A percentile compares a stretch with the other conserved stretches of the same genome.
phyloP scores from a whole-genome alignment of 2,797 vertebrate species.

The Sternarchorhynchus goeldii region DNA sequence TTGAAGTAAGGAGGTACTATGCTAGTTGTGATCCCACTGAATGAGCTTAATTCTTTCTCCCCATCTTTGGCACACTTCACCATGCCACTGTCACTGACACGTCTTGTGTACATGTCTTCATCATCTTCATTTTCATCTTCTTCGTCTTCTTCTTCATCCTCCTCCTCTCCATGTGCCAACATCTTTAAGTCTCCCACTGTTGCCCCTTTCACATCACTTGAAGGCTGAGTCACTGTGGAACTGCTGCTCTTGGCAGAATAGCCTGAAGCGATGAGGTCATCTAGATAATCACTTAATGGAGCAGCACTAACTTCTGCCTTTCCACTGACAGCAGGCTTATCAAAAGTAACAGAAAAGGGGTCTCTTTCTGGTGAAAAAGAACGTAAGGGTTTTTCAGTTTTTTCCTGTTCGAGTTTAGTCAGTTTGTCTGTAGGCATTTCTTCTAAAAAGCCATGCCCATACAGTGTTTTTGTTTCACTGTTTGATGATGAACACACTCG shows the following conservation, averaged over 20 bases:
- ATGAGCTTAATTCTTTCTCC: constrained; percentile 80
- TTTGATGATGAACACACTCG: constrained; percentile 72
- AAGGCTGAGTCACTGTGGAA: constrained; percentile 46
- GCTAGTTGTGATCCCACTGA: constrained; percentile 58
- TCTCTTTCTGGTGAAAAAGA: constrained; percentile 64
- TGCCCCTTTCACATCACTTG: constrained; percentile 67
- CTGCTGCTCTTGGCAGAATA: constrained; percentile 57
- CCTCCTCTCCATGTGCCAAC: constrained; percentile 78
- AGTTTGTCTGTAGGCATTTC: constrained; percentile 33
- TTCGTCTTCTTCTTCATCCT: constrained; percentile 71
- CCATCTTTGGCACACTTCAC: constrained; percentile 91
- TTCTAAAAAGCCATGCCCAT: constrained; percentile 15
- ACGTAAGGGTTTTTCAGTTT: constrained; percentile 37
- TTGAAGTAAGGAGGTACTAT: constrained; percentile 64
- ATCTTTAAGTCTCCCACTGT: constrained; percentile 73
- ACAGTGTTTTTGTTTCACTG: constrained; percentile 44
- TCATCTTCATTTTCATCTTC: constrained; percentile 71
- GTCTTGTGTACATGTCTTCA: constrained; percentile 71
- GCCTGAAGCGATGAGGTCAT: constrained; percentile 63
- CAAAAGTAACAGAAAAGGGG: constrained; percentile 42
- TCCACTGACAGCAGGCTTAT: constrained; percentile 36
- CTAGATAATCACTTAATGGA: constrained; percentile 45
- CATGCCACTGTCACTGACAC: constrained; percentile 78
- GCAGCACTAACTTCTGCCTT: constrained; percentile 47
- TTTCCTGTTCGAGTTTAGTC: constrained; percentile 44